Evolutionary conservation across 2,113 vertebrate species (phyloP), one percentile per base, ranked within the genome.

Genomic region (Pyxicephalus adspersus): DNA sequence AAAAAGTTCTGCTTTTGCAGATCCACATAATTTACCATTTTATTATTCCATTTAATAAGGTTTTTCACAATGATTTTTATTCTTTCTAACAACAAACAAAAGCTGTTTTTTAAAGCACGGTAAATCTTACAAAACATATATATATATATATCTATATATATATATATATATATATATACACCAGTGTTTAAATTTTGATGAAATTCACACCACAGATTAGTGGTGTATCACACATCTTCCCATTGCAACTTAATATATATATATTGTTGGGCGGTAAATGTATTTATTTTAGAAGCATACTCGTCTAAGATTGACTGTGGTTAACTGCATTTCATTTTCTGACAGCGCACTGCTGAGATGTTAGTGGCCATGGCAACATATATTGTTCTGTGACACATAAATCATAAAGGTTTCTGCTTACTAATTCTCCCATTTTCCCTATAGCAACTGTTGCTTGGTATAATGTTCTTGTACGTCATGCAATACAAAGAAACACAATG

Each of bases 351-450:
- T 50, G 15, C 25, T 54, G 25, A 29, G 68, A 28, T 55, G 25
- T 72, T 25, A 57, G 68, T 72, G 68, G 18, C 68, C 50, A 72
- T 72, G 68, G 68, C 25, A 72, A 72, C 68, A 28, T 55, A 28
- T 55, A 29, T 72, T 72, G 51, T 55, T 55, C 51, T 25, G 29
- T 72, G 18, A 55, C 25, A 20, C 68, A 28, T 55, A 55, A 55
- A 50, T 23, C 9, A 67, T 18, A 67, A 67, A 19, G 34, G n/a
- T 20, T 22, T 67, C 34, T 67, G 23, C 68, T 55, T 51, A 51
- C 66, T 23, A 68, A 17, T 50, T 25, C 34, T 51, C 38, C 16
- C 19, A 19, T 34, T 67, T 38, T 34, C 11, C 34, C 38, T n/a
- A 38, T 67, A 45, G 20, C 64, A 67, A 45, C 64, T 45, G 31